Evolutionary conservation across 2,888 invertebrate species (phyloP).

Genomic region (Eupithecia tripunctaria): DNA sequence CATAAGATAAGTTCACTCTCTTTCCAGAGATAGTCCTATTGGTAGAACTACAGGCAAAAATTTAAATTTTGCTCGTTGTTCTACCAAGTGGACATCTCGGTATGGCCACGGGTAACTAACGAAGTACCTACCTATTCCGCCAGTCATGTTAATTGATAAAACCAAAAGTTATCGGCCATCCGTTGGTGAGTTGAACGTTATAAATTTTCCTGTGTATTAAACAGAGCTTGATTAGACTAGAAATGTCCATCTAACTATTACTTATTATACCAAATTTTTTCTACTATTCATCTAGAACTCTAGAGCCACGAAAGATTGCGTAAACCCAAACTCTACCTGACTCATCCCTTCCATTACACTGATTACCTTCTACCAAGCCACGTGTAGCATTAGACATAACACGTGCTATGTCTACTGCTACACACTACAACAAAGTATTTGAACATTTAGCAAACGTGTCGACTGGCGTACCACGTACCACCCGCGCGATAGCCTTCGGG

Average conservation of each 20-base stretch:
- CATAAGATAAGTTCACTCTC: no score
- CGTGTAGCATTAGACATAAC: neutral
- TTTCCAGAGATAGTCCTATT: no score
- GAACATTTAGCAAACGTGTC: constrained; percentile 12
- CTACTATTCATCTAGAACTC: neutral
- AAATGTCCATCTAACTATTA: neutral
- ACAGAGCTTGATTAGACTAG: neutral
- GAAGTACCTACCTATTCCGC: no score
- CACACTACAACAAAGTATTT: no score
- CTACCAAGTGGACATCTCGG: no score
- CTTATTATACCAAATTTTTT: no score
- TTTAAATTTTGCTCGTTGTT: no score
- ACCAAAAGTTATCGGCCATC: no score
- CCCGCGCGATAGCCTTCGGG: constrained; percentile 14
- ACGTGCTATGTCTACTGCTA: no score
- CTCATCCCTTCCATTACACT: neutral
- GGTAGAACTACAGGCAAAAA: no score
- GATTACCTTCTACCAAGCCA: neutral
- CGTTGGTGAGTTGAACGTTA: neutral
- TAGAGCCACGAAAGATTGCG: neutral
- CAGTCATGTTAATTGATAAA: no score
- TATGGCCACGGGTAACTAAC: no score
- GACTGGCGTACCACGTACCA: constrained; percentile 12
- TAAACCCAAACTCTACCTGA: neutral
- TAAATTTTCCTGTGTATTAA: neutral